phyloP scores from a whole-genome alignment of 2,888 invertebrate genomes.

The Tribolium freemani region DNA sequence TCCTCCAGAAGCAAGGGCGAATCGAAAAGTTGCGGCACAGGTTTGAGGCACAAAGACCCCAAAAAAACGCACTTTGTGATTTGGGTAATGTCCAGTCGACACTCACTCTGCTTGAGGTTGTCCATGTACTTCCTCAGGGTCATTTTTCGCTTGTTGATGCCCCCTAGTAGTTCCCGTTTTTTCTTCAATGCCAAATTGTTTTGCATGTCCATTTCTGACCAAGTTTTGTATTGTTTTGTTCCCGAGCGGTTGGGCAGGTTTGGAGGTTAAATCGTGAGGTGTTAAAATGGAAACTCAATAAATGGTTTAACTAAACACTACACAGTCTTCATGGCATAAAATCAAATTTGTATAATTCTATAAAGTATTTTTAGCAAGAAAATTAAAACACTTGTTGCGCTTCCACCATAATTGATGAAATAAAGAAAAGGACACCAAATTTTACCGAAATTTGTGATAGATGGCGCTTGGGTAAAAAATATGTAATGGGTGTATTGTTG shows the following conservation, averaged over 20 bases:
- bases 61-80: constrained; percentile 57
- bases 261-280: background rate
- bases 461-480: background rate
- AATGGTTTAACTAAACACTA: constrained; percentile 10
- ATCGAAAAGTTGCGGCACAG: constrained; percentile 48
- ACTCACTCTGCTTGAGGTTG: constrained; percentile 52
- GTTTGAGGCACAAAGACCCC: constrained; percentile 54
- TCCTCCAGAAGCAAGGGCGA: constrained; percentile 33
- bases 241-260: background rate
- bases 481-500: background rate
- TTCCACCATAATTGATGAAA: constrained; percentile 57
- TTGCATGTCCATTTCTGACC: constrained; percentile 30
- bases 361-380: constrained; percentile 47
- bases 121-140: constrained; percentile 48
- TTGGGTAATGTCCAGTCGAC: constrained; percentile 50
- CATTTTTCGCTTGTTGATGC: constrained; percentile 49
- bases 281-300: background rate
- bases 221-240: background rate
- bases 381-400: constrained; percentile 60
- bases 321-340: constrained; percentile 5
- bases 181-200: constrained; percentile 42
- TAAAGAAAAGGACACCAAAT: constrained; percentile 42
- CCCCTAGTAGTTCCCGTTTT: constrained; percentile 48
- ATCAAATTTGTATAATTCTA: constrained; percentile 7
- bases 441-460: background rate